Evolutionary conservation across 2,797 vertebrate species (phyloP).

Genomic region (Pangasius sanitwongsei): DNA sequence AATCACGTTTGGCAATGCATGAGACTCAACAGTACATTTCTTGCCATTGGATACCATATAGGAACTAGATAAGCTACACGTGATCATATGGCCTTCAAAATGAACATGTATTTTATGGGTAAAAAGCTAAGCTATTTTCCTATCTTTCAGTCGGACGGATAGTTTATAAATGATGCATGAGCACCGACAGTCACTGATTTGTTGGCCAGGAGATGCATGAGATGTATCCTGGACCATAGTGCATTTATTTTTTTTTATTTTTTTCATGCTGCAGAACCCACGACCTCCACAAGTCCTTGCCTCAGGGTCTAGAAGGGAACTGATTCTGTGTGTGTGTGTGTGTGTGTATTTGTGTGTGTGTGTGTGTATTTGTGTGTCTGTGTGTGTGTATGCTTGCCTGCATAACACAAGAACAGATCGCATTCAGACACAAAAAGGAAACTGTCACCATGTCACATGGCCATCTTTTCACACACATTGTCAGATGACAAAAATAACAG

Average conservation of each 20-base stretch:
- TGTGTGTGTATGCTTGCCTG: background rate
- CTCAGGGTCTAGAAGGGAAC: background rate
- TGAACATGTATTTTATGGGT: background rate
- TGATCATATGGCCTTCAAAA: background rate
- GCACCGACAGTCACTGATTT: background rate
- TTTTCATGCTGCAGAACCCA: slow-evolving; percentile 23
- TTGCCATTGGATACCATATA: background rate
- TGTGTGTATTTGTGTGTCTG: slow-evolving; percentile 1
- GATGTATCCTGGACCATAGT: background rate
- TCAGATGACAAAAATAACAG: slow-evolving; percentile 29
- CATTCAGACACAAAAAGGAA: background rate
- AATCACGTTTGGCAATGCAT: background rate
- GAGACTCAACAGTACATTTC: background rate
- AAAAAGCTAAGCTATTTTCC: background rate
- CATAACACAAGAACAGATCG: background rate
- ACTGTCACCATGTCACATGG: background rate
- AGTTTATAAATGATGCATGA: background rate
- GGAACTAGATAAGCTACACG: background rate
- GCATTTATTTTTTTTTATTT: background rate
- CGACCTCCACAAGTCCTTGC: slow-evolving; percentile 19
- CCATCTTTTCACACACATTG: background rate
- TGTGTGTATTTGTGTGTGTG: slow-evolving; percentile 5
- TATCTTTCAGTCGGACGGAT: background rate
- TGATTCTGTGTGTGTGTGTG: slow-evolving; percentile 12
- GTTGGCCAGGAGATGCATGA: background rate